Base-by-base conservation (phyloP, 2,888 invertebrate genomes). In the Nebria brevicollis region DNA sequence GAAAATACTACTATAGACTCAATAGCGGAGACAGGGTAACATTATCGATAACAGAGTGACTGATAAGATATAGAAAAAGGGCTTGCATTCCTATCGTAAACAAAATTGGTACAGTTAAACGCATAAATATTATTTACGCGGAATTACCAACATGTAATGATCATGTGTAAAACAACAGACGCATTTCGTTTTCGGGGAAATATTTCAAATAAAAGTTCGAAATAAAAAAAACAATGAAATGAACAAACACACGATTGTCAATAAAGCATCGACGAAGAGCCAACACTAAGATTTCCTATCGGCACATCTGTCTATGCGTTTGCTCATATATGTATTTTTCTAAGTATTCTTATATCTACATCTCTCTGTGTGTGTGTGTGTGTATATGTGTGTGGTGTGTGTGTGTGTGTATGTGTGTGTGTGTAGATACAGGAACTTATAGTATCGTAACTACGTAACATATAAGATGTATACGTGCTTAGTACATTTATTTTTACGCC, bases 201-300 rank as follows among this genome's bases (percentile, higher is more conserved):
- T 10, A 73, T 72, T 15, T 83, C 80, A 77, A 82, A 80, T 15
- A 6, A 72, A 75, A 81, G 83, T 84, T 84, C 85, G 84, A 84
- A 84, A 83, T 82, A 34, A 85, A 85, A 20, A 20, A 86, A 85
- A 85, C 86, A 86, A 85, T 85, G 84, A 84, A 85, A 85, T 83
- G 85, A 84, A 83, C 85, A 86, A 86, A 86, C 84, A 86, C 85
- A 85, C 84, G 85, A 84, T 85, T 84, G 86, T 87, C 86, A 86
- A 87, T 85, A 87, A 86, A 86, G 85, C 86, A 87, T 87, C 85
- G 86, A 86, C 85, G 86, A 86, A 54, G 85, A 84, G 72, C 66
- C 81, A 81, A 81, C 81, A 77, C 81, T 81, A 73, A 72, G 81
- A 81, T 81, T 81, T 81, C 81, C 81, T 81, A 72, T 75, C 72